Evolutionary conservation across 2,888 invertebrate species (phyloP).

Genomic region (Panopea generosa): DNA sequence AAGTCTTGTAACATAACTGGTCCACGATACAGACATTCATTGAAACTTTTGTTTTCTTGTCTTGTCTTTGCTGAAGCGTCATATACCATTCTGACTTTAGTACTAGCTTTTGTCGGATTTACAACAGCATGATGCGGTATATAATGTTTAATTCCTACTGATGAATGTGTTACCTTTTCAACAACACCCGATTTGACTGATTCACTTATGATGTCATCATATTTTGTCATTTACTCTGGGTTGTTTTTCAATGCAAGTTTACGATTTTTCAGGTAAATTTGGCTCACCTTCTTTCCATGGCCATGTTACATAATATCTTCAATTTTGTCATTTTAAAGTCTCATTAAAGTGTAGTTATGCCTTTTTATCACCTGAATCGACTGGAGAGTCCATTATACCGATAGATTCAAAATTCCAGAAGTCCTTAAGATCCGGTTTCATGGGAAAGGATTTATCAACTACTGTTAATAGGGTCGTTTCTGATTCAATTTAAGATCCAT

Average conservation of each 20-base stretch:
- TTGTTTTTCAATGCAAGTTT: slow-evolving; percentile 18
- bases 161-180: slow-evolving; percentile 15
- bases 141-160: slow-evolving; percentile 2
- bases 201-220: slow-evolving; percentile 16
- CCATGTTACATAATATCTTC: slow-evolving; percentile 25
- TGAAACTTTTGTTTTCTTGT: slow-evolving; percentile 21
- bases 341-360: slow-evolving; percentile 31
- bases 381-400: slow-evolving; percentile 4
- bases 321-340: background rate
- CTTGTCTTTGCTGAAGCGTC: slow-evolving; percentile 25
- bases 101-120: slow-evolving; percentile 17
- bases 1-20: slow-evolving; percentile 28
- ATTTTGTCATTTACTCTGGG: slow-evolving; percentile 20
- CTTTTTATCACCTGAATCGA: slow-evolving; percentile 1
- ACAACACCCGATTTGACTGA: slow-evolving; percentile 9
- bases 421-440: slow-evolving; percentile 3
- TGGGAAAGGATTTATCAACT: too few relatives aligned
- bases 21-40: slow-evolving; percentile 27
- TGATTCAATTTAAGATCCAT: too few relatives aligned
- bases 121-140: slow-evolving; percentile 29
- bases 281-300: slow-evolving; percentile 26
- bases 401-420: slow-evolving; percentile 27
- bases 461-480: too few relatives aligned
- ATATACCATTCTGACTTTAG: slow-evolving; percentile 23
- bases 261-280: slow-evolving; percentile 19